These are phyloP conservation scores for Phyllotis vaccarum DNA, from an alignment of 2,797 vertebrate species.

Conservation along the genomic window DNA sequence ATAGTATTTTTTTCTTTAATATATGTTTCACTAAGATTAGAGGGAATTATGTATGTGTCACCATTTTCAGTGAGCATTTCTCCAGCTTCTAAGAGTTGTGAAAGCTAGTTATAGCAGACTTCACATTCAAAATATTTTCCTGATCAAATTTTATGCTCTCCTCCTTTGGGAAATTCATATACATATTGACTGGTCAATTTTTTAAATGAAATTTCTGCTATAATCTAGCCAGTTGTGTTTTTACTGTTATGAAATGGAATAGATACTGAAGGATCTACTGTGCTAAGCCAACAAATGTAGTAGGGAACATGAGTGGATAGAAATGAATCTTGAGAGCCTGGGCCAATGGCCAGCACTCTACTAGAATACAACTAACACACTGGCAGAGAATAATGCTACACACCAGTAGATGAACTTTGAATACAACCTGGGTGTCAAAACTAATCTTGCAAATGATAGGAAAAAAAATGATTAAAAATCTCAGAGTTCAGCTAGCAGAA, in stretches of 20 bases:
- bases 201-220: background rate
- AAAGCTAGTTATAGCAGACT: conserved; percentile 7
- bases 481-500: too few species aligned
- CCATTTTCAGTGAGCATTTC: background rate
- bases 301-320: background rate
- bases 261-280: background rate
- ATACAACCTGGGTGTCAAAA: background rate
- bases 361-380: background rate
- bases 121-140: background rate
- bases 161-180: background rate
- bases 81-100: background rate
- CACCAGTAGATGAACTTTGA: background rate
- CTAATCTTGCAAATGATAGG: too few species aligned
- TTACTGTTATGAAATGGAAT: background rate
- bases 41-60: background rate
- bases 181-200: background rate
- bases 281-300: background rate
- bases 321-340: background rate
- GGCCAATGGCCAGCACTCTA: background rate
- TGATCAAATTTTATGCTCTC: background rate
- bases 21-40: conserved; percentile 12
- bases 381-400: background rate
- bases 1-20: background rate
- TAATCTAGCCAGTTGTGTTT: background rate
- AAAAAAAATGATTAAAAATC: background rate